These are phyloP conservation scores for Bombus polaris DNA, from an alignment of 1,140 invertebrate species.

Conservation along the genomic window DNA sequence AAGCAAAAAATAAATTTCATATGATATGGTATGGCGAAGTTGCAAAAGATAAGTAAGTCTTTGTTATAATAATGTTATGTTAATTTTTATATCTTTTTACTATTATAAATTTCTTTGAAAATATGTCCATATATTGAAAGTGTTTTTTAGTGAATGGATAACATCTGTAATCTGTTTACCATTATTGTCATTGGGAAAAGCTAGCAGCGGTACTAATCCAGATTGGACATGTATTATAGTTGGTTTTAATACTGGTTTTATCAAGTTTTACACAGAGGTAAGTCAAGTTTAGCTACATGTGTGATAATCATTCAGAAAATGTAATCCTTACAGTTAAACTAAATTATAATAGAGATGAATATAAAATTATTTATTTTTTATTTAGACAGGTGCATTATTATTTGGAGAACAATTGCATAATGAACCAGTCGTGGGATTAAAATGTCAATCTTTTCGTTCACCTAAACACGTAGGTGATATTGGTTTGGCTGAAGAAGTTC, in stretches of 20 bases:
- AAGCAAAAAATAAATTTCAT: slow-evolving; percentile 82
- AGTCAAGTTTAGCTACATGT: slow-evolving; percentile 33
- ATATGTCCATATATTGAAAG: slow-evolving; percentile 56
- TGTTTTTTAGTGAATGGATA: slow-evolving; percentile 83
- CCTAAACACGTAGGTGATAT: slow-evolving; percentile 84
- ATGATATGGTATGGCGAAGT: slow-evolving; percentile 80
- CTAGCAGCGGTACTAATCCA: slow-evolving; percentile 86
- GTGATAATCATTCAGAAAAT: not conserved
- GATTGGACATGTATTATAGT: slow-evolving; percentile 97
- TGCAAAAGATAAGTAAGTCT: slow-evolving; percentile 77
- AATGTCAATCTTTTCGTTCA: slow-evolving; percentile 90
- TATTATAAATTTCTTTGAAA: slow-evolving; percentile 36
- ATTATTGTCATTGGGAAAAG: slow-evolving; percentile 87
- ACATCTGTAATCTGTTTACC: slow-evolving; percentile 85
- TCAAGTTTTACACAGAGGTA: slow-evolving; percentile 95
- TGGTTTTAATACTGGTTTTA: slow-evolving; percentile 92
- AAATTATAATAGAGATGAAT: not conserved
- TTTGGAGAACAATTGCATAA: slow-evolving; percentile 93
- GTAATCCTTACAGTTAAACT: not conserved
- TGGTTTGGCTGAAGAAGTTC: slow-evolving; percentile 90
- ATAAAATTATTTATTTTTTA: slow-evolving; percentile 1
- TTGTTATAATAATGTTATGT: slow-evolving; percentile 40
- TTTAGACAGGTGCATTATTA: slow-evolving; percentile 89
- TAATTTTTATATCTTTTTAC: slow-evolving; percentile 36
- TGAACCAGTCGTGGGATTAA: slow-evolving; percentile 90